Conservation (phyloP, 2,113 vertebrate genomes). For the Boleophthalmus pectinirostris region DNA sequence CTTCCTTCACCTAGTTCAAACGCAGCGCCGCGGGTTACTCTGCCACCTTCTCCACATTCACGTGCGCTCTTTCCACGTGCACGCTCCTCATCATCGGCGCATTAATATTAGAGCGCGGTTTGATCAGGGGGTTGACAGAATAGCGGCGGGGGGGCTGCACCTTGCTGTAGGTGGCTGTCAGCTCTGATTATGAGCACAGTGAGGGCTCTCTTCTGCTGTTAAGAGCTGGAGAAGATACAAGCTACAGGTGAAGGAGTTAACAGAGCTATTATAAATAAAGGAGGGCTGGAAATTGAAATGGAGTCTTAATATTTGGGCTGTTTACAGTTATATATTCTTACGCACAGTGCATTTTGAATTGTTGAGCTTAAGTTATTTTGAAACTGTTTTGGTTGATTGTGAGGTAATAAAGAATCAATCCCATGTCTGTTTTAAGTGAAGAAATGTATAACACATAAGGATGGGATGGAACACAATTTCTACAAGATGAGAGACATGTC, state of each 20-base stretch:
- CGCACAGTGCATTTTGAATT: no score
- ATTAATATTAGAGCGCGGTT: conserved; percentile 74
- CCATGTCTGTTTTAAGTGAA: no score
- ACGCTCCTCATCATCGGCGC: conserved; percentile 47
- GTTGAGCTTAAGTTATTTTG: no score
- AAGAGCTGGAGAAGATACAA: not conserved
- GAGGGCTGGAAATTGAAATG: no score
- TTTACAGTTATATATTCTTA: no score
- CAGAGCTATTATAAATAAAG: no score
- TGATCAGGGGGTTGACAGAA: conserved; percentile 67
- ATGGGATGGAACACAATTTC: no score
- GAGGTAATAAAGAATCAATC: no score
- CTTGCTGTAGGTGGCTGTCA: conserved; percentile 78
- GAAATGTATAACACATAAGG: no score
- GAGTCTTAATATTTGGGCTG: no score
- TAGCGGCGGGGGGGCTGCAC: conserved; percentile 71
- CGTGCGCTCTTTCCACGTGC: not conserved
- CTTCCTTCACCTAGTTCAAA: conserved; percentile 61
- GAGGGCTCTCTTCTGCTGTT: conserved; percentile 59
- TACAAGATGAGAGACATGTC: no score
- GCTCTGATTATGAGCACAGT: conserved; percentile 72
- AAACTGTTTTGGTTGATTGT: no score
- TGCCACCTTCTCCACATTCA: conserved; percentile 53
- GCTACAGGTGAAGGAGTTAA: not conserved
- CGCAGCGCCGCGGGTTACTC: conserved; percentile 45